Base-by-base conservation (phyloP, 1,140 invertebrate genomes). In the Episyrphus balteatus region DNA sequence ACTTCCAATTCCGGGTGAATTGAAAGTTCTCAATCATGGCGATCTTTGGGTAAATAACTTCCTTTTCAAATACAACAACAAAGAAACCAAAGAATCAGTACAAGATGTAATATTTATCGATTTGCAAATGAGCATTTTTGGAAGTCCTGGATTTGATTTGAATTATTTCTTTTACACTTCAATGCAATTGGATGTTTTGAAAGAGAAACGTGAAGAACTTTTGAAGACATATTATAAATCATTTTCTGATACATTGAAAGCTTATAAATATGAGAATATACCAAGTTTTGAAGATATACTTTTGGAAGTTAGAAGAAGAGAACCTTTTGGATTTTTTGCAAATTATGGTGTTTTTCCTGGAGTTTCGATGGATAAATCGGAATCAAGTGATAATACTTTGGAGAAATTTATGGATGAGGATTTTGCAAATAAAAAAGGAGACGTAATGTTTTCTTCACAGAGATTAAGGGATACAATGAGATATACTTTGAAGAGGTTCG, bases 41-140 rank as follows among this genome's bases (percentile, higher is more conserved):
- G 81, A 83, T 56, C 66, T 72, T 2, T 83, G 80, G 79, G 66
- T 76, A 0, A 82, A 81, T 51, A 83, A 83, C 46, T 75, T 82
- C 61, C 55, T 83, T 33, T 82, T 83, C 55, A 71, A 71, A 30
- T 81, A 81, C 54, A 48, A 39, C 9, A 15, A 9, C 17, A 48
- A 7, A 42, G 48, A 19, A 47, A 40, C 30, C 30, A 6, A 42
- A 46, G 39, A n/a, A n/a, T n/a, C n/a, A n/a, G n/a, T n/a, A n/a
- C n/a, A n/a, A n/a, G 58, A 65, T 46, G 34, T 56, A 8, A 55
- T 56, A 17, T 56, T 64, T 46, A 53, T 67, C 13, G 63, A 67
- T 44, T 64, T 58, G 26, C 64, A 67, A 45, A 34, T 62, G 19
- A 59, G 54, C n/a, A 19, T 57, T 37, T 66, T 53, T 55, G 57